Conservation (phyloP, 2,113 vertebrate species). For the Pitta sordida region DNA sequence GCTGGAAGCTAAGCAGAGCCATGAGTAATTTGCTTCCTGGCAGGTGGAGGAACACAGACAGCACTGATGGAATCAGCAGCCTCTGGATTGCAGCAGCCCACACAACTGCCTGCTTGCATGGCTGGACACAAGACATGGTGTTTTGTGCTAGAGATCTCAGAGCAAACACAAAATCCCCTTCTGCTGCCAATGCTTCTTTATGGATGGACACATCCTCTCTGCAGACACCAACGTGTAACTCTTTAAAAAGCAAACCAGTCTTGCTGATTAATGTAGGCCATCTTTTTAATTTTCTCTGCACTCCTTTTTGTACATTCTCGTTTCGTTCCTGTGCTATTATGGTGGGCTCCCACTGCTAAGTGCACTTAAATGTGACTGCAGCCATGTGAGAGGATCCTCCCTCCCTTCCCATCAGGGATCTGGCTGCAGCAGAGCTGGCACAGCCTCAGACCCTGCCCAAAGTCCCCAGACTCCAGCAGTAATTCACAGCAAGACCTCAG, state of each 20-base stretch:
- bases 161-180: neutral
- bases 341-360: neutral
- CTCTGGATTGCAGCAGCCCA: neutral
- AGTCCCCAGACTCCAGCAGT: neutral
- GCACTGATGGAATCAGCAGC: fast-evolving
- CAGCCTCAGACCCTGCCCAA: neutral
- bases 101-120: neutral
- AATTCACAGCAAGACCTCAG: neutral
- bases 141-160: neutral
- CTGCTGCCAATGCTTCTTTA: neutral
- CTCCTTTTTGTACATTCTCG: neutral
- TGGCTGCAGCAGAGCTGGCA: neutral
- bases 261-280: neutral
- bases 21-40: neutral
- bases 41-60: neutral
- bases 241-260: neutral
- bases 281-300: neutral
- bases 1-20: neutral
- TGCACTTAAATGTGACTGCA: neutral
- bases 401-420: neutral
- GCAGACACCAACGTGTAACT: neutral
- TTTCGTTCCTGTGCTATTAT: neutral
- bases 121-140: neutral
- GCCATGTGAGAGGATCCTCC: neutral
- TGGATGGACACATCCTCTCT: neutral